Evolutionary conservation across 2,797 vertebrate genomes (phyloP).

Genomic region (Takifugu ocellatus): DNA sequence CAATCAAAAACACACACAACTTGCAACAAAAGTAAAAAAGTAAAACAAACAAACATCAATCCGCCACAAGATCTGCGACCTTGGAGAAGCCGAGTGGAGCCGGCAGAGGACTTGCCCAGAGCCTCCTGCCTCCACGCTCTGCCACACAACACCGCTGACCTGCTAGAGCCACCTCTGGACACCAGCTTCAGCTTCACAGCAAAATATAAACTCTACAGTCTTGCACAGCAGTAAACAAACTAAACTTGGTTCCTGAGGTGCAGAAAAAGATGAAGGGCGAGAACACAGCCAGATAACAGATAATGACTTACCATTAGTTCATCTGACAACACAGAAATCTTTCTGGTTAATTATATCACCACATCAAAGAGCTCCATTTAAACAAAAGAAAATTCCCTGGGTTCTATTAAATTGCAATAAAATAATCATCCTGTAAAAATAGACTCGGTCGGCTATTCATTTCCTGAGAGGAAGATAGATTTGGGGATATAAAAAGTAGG

Average conservation of each 20-base stretch:
- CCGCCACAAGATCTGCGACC: constrained; percentile 7
- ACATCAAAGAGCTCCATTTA: constrained; percentile 21
- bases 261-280: neutral
- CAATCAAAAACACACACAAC: neutral
- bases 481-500: constrained; percentile 18
- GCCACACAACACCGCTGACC: constrained; percentile 10
- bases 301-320: neutral
- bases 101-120: constrained; percentile 17
- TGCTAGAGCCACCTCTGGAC: constrained; percentile 20
- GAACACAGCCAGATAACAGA: neutral
- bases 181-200: constrained; percentile 13
- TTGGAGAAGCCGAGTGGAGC: constrained; percentile 14
- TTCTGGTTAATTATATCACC: neutral
- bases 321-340: neutral
- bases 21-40: neutral
- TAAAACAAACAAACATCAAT: constrained; percentile 2
- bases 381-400: constrained; percentile 9
- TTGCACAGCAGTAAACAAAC: neutral
- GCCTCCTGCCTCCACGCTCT: constrained; percentile 24
- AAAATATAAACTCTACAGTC: no score
- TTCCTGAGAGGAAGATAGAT: constrained; percentile 28
- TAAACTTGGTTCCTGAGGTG: neutral
- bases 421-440: constrained; percentile 28
- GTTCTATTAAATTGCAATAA: constrained; percentile 24
- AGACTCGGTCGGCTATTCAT: constrained; percentile 21